Base-by-base conservation (phyloP, 1,140 invertebrate genomes). In the Samia ricini region DNA sequence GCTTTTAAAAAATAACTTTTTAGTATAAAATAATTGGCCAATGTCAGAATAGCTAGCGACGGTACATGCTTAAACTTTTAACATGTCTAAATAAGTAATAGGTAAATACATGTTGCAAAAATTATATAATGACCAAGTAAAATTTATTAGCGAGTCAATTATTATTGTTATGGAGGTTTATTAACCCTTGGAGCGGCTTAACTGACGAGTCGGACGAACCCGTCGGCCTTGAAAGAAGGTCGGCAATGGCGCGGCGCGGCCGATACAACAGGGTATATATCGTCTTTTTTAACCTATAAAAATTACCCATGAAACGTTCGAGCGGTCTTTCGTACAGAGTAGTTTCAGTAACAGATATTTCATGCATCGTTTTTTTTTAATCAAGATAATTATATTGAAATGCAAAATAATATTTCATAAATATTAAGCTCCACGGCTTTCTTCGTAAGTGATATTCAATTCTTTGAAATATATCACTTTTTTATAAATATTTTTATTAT, bases 211-310 rank as follows among this genome's bases (percentile, higher is more conserved):
- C 33, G 33, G 33, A 4, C 33, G 12, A 42, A 42, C 33, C 33
- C 33, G 33, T 42, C 33, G 33, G 15, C 33, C 33, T 42, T 42
- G 33, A 15, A 42, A 42, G 33, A 42, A 42, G 33, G 33, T 42
- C 33, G 33, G 12, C 26, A 8, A n/a, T 68, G 66, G 56, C 23
- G 55, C 55, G 59, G 68, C 66, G 70, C 7, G 33, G 22, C 42
- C 42, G 5, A n/a, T 42, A 42, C 33, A 42, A 42, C 33, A 42
- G 33, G 33, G 10, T 42, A n/a, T n/a, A n/a, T n/a, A 22, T 18
- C 58, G 12, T 24, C 33, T 26, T 33, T 51, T 71, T 71, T 82
- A 63, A 66, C 68, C 74, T 70, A 77, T 76, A 78, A 80, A 63
- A 65, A 61, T 65, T 55, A 33, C 33, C 50, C 58, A 60, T 65